A percentile compares a stretch with the other conserved stretches of the same genome.
These are phyloP conservation scores for Agapornis canus DNA, from an alignment of 2,797 vertebrate genomes.

Conservation along the genomic window DNA sequence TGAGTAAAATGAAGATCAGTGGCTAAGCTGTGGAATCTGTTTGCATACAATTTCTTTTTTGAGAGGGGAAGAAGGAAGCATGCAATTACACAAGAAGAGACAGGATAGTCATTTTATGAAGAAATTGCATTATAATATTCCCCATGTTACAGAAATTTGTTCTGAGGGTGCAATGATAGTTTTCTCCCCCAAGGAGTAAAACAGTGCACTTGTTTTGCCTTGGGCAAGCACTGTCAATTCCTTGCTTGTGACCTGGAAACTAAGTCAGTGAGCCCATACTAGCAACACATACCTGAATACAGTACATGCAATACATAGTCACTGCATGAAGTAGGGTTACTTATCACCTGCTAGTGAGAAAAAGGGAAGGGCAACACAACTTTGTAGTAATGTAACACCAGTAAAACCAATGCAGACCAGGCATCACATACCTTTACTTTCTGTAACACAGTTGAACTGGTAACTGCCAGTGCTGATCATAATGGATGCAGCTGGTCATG, in stretches of 20 bases:
- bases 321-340: neutral
- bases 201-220: neutral
- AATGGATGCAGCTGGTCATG: neutral
- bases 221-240: neutral
- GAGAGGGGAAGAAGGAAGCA: neutral
- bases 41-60: neutral
- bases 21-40: neutral
- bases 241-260: neutral
- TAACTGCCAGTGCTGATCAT: neutral
- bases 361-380: neutral
- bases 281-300: neutral
- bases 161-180: neutral
- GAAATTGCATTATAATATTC: neutral
- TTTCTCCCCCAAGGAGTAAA: neutral
- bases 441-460: neutral
- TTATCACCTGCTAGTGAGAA: neutral
- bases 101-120: neutral
- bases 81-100: neutral
- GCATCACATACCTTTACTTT: neutral
- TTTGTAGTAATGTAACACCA: neutral
- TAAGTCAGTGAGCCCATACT: neutral
- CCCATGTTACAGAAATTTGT: neutral
- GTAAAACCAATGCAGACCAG: neutral
- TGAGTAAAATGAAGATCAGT: neutral
- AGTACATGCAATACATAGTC: accelerated